A percentile compares a stretch with the other conserved stretches of the same genome.
These are phyloP conservation scores for Trichonephila clavipes DNA, from an alignment of 1,140 invertebrate genomes.

Conservation along the genomic window DNA sequence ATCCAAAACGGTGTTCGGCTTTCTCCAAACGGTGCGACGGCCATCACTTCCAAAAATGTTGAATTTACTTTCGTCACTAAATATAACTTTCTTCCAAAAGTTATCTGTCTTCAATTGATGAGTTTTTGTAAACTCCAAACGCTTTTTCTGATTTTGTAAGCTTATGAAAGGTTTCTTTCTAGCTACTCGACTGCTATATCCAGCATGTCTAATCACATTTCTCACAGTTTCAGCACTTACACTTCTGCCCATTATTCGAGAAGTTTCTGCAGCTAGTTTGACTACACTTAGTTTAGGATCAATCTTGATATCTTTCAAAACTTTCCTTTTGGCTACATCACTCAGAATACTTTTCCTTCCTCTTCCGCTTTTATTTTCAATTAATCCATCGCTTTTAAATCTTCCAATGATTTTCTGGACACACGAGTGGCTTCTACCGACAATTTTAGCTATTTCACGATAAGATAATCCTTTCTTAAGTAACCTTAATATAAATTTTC, in stretches of 20 bases:
- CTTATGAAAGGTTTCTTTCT: constrained; percentile 37
- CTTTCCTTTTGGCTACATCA: too few species aligned
- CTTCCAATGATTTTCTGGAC: constrained; percentile 35
- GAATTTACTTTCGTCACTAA: too few species aligned
- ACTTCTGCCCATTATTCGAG: constrained; percentile 17
- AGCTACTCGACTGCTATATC: background rate
- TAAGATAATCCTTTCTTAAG: constrained; percentile 42
- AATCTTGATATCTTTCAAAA: too few species aligned
- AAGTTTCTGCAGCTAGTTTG: too few species aligned
- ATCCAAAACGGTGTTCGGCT: too few species aligned
- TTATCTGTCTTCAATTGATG: constrained; percentile 3
- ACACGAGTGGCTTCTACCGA: constrained; percentile 22
- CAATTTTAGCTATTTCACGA: constrained; percentile 40
- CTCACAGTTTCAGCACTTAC: constrained; percentile 44
- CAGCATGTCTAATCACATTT: constrained; percentile 36
- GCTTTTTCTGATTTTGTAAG: constrained; percentile 15
- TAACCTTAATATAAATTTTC: too few species aligned
- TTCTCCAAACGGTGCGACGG: too few species aligned
- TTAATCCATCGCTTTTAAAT: constrained; percentile 36
- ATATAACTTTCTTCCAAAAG: too few species aligned
- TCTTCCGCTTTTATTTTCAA: constrained; percentile 37
- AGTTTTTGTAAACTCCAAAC: constrained; percentile 39
- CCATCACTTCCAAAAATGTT: too few species aligned
- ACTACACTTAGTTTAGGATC: too few species aligned
- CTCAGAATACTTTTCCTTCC: too few species aligned